Evolutionary conservation across 2,113 vertebrate genomes (phyloP).

Genomic region (Perca schrenkii): DNA sequence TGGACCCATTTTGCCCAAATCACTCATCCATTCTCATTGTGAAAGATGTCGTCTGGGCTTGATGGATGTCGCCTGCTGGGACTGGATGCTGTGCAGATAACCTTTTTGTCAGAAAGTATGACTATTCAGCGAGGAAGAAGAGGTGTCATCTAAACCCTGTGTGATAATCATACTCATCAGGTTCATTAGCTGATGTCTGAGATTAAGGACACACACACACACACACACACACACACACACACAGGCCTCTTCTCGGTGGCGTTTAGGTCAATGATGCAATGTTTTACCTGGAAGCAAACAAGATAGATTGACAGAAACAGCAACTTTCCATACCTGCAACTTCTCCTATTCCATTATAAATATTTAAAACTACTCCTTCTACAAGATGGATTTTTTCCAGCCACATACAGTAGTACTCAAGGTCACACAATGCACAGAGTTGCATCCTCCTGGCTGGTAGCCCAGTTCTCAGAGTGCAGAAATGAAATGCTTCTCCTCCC

Average conservation of each 20-base stretch:
- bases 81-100: constrained; percentile 28
- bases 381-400: constrained; percentile 6
- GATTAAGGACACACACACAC: constrained; percentile 29
- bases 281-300: background rate
- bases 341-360: constrained; percentile 5
- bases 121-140: constrained; percentile 31
- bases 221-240: background rate
- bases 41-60: constrained; percentile 11
- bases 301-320: background rate
- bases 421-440: constrained; percentile 56
- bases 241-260: constrained; percentile 12
- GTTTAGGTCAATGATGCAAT: constrained; percentile 23
- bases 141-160: constrained; percentile 32
- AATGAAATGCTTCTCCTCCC: constrained; percentile 44
- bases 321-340: background rate
- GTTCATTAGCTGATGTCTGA: constrained; percentile 55
- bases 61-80: constrained; percentile 54
- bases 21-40: constrained; percentile 3
- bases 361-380: background rate
- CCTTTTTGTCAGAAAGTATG: constrained; percentile 39
- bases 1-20: constrained; percentile 26
- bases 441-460: constrained; percentile 41
- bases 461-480: constrained; percentile 42
- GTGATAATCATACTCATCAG: constrained; percentile 64
- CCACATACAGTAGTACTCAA: constrained; percentile 43